Conservation (phyloP, 2,797 vertebrate species). For the Sebastes steindachneri region DNA sequence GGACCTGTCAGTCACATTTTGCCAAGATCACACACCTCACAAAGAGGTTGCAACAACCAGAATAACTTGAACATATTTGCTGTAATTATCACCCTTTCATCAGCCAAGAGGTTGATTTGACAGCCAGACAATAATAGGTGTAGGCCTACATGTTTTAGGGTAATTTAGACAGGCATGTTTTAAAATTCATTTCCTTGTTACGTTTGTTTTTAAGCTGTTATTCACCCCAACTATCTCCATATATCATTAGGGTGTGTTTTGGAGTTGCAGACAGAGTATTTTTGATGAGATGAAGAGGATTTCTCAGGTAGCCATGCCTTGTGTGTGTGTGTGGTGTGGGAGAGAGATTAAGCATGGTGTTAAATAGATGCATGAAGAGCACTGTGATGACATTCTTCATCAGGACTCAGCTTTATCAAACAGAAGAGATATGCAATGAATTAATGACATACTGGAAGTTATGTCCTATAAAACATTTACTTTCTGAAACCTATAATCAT, state of each 20-base stretch:
- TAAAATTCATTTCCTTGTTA: background rate
- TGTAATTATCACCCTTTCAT: constrained; percentile 1
- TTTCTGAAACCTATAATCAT: background rate
- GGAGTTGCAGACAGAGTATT: constrained; percentile 98
- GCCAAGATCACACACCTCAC: constrained; percentile 44
- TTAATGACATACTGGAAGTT: background rate
- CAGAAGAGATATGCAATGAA: background rate
- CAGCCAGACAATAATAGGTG: background rate
- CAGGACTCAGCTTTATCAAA: background rate
- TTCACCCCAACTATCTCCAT: constrained; percentile 67
- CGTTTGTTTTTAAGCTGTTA: constrained; percentile 32
- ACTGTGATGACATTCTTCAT: background rate
- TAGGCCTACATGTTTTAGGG: background rate
- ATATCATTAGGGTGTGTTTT: constrained; percentile 91
- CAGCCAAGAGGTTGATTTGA: background rate
- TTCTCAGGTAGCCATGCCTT: constrained; percentile 88
- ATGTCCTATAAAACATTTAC: background rate
- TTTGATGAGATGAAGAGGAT: constrained; percentile 99
- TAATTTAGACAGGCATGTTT: background rate
- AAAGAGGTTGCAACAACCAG: constrained; percentile 23
- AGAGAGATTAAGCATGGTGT: constrained; percentile 43
- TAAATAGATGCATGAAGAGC: constrained; percentile 59
- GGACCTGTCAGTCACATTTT: constrained; percentile 57
- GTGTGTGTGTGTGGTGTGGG: constrained; percentile 37
- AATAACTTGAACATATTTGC: constrained; percentile 14